Evolutionary conservation across 2,888 invertebrate genomes (phyloP).

Genomic region (Agriopis leucophaearia): DNA sequence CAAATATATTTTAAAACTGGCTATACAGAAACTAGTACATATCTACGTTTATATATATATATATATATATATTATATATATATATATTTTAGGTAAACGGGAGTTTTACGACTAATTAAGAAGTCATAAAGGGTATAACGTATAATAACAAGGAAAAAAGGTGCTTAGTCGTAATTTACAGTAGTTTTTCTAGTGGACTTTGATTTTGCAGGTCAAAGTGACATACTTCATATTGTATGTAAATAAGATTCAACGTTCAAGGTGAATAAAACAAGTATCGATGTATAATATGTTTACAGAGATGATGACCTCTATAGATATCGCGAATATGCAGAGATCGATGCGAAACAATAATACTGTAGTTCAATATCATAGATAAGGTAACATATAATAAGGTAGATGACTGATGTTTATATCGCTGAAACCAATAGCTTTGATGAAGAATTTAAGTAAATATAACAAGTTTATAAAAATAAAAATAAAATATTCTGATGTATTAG

Average conservation of each 20-base stretch:
- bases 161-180: background rate
- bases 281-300: constrained; percentile 5
- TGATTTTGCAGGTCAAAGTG: background rate
- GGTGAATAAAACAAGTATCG: constrained; percentile 3
- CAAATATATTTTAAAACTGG: too few species aligned
- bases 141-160: background rate
- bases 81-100: background rate
- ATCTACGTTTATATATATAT: background rate
- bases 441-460: too few species aligned
- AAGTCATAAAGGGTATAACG: background rate
- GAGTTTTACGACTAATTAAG: background rate
- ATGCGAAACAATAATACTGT: background rate
- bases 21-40: background rate
- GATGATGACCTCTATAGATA: constrained; percentile 14
- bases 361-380: background rate
- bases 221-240: background rate
- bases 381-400: too few species aligned
- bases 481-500: too few species aligned
- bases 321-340: constrained; percentile 3
- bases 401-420: too few species aligned
- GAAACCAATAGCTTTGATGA: too few species aligned
- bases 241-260: constrained; percentile 2
- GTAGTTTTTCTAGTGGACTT: background rate
- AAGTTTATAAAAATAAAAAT: too few species aligned
- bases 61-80: too few species aligned